These are phyloP conservation scores for Spicauda simplicius DNA, from an alignment of 2,888 invertebrate species.

Conservation along the genomic window DNA sequence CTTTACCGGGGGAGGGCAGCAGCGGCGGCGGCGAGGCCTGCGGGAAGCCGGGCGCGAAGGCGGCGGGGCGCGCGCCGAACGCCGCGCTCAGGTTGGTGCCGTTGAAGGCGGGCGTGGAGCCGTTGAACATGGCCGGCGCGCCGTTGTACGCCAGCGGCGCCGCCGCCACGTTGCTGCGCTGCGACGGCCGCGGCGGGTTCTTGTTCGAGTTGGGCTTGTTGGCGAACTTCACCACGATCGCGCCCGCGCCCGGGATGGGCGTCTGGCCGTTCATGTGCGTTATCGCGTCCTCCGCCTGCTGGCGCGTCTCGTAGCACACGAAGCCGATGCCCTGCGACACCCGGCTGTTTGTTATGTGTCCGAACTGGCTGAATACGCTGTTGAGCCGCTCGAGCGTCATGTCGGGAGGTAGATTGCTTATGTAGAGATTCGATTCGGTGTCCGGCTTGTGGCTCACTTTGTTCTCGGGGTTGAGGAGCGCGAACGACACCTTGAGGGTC, in stretches of 20 bases:
- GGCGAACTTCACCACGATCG: slow-evolving; percentile 80
- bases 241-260: slow-evolving; percentile 73
- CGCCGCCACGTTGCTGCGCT: slow-evolving; percentile 62
- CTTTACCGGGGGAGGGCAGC: slow-evolving; percentile 80
- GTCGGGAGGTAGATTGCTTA: slow-evolving; percentile 82
- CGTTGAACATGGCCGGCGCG: slow-evolving; percentile 72
- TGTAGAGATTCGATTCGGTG: slow-evolving; percentile 81
- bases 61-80: slow-evolving; percentile 70
- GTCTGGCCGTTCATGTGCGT: slow-evolving; percentile 74
- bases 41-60: slow-evolving; percentile 73
- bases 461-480: slow-evolving; percentile 81
- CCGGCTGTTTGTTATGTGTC: slow-evolving; percentile 78
- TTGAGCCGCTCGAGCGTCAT: slow-evolving; percentile 81
- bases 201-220: slow-evolving; percentile 79
- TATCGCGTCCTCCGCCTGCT: slow-evolving; percentile 80
- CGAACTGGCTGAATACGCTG: slow-evolving; percentile 72
- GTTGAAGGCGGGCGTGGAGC: slow-evolving; percentile 69
- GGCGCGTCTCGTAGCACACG: slow-evolving; percentile 77
- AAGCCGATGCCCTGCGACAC: slow-evolving; percentile 82
- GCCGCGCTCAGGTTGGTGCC: slow-evolving; percentile 69
- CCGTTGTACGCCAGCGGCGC: slow-evolving; percentile 72
- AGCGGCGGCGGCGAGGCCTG: slow-evolving; percentile 78
- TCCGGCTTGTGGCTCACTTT: slow-evolving; percentile 81
- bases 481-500: slow-evolving; percentile 81
- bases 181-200: slow-evolving; percentile 68